Evolutionary conservation across 2,797 vertebrate species (phyloP).

Genomic region (Pseudocheirus occidentalis): DNA sequence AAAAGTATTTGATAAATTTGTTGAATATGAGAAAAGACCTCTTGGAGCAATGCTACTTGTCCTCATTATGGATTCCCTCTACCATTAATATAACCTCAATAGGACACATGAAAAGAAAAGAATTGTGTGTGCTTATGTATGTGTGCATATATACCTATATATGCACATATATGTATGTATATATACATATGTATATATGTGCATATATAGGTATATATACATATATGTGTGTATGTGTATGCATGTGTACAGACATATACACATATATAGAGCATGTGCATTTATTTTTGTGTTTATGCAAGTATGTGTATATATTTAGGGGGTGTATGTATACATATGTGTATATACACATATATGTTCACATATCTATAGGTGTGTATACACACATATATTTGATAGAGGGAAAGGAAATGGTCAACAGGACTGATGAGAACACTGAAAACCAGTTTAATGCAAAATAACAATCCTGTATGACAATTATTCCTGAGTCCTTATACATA

Average conservation of each 20-base stretch:
- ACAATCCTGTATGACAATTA: not conserved
- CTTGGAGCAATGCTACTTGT: not conserved
- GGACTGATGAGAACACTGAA: not conserved
- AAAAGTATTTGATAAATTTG: not conserved
- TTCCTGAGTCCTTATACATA: not conserved
- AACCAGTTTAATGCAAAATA: not conserved
- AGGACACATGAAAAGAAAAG: not conserved
- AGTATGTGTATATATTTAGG: too few species aligned
- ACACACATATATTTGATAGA: not conserved
- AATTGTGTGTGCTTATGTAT: not conserved
- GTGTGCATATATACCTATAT: too few species aligned
- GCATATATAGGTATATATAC: too few species aligned
- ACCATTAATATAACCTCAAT: not conserved
- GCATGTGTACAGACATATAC: too few species aligned
- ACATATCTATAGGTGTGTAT: too few species aligned
- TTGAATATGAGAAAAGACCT: not conserved
- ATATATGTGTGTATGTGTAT: too few species aligned
- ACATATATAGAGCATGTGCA: too few species aligned
- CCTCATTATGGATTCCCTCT: not conserved
- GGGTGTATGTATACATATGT: too few species aligned
- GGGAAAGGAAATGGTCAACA: not conserved
- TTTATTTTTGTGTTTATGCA: too few species aligned
- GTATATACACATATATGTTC: too few species aligned
- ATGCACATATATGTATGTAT: fast-evolving
- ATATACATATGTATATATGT: too few species aligned